Evolutionary conservation across 2,888 invertebrate species (phyloP), one percentile per base, ranked within the genome.

Genomic region (Candidula unifasciata): DNA sequence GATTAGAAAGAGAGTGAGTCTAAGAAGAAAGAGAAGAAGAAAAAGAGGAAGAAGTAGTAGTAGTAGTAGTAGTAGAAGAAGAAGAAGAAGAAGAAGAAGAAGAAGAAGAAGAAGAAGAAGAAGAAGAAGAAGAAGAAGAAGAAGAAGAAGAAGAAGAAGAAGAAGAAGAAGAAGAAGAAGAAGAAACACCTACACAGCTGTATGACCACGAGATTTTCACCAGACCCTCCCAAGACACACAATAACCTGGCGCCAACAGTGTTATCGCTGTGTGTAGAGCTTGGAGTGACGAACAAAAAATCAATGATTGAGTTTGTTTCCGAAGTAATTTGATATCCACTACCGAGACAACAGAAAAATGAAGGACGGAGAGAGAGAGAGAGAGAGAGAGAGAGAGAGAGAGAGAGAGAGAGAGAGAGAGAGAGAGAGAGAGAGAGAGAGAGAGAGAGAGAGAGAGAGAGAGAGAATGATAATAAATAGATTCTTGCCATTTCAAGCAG

Each of bases 241-340:
- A 35, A 37, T 44, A 77, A 44, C 57, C 33, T 77, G 77, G 60
- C 8, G 64, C 78, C 44, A 24, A n/a, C n/a, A 3, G 78, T 54
- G 69, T 69, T 80, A 80, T 52, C 18, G 30, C 57, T 30, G 16
- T 52, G 44, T 68, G 54, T 37, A 24, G 69, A 6, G 60, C 37
- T 64, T 2, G 35, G 73, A 57, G 74, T 44, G 76, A 64, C 44
- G 76, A 64, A 66, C 52, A 16, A 18, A 64, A 74, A 81, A 82
- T 82, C 82, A 82, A 82, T 82, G 82, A 44, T 52, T 52, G 74
- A 44, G 74, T 82, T 82, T 74, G 78, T 77, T 78, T 68, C 83
- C 69, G 54, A 77, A 69, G 83, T 64, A 68, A 76, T 83, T 77
- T 78, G 76, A 76, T 83, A 83, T 74, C 83, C 37, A n/a, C 21